phyloP scores from a whole-genome alignment of 2,113 vertebrate genomes.

The Uria lomvia region DNA sequence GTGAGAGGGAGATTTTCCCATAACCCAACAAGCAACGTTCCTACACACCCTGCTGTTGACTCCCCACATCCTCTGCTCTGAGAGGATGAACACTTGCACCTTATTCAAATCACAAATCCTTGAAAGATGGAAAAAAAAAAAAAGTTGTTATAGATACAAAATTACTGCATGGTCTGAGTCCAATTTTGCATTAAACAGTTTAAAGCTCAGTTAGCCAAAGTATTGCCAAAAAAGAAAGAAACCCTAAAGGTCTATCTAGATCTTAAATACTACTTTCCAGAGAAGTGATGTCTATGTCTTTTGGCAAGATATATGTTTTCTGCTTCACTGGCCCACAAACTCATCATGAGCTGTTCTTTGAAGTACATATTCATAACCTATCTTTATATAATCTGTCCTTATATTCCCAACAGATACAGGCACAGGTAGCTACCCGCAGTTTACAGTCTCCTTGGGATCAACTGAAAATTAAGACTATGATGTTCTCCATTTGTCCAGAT shows the following conservation, averaged over 20 bases:
- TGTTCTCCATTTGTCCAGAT: not conserved
- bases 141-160: not conserved
- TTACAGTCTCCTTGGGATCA: not conserved
- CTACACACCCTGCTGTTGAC: not conserved
- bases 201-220: not conserved
- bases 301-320: not conserved
- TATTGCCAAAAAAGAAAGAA: not conserved
- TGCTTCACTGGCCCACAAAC: not conserved
- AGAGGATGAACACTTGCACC: not conserved
- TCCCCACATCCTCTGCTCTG: not conserved
- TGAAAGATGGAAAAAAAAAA: not conserved
- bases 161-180: not conserved
- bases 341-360: not conserved
- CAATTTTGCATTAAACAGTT: not conserved
- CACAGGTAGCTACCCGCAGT: not conserved
- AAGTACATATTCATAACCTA: not conserved
- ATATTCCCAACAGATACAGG: not conserved
- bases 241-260: not conserved
- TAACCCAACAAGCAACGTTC: not conserved
- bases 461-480: not conserved
- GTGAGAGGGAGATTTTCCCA: not conserved
- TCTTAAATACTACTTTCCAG: not conserved
- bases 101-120: not conserved
- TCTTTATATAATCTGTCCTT: not conserved
- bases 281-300: not conserved